Base-by-base conservation (phyloP, 2,888 invertebrate species). In the Eledona agricola region DNA sequence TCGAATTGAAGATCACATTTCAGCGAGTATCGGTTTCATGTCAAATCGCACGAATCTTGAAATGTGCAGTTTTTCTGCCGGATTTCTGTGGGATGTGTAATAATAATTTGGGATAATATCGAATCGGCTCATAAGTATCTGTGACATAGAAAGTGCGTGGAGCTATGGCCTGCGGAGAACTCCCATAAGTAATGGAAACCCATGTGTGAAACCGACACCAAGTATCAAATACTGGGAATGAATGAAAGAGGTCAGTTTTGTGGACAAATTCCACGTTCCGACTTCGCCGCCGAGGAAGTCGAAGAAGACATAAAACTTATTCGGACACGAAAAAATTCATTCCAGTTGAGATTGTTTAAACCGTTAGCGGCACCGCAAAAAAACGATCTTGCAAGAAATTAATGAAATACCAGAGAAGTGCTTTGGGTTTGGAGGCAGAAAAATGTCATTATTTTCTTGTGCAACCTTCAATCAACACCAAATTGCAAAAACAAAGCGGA, bases 131-230 rank as follows among this genome's bases (percentile, higher is more conserved):
- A n/a, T 45, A 19, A 23, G 38, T 56, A 56, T 53, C 51, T 16
- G 20, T 57, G 23, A 20, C 43, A 35, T 52, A 46, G 50, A 20
- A 38, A 43, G 49, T 50, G 43, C 62, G 61, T 64, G 63, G 63
- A 60, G 56, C 56, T 59, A 57, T 54, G 57, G 53, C 45, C 47
- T 38, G 46, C 45, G 50, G 59, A 57, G 28, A 57, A 57, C 63
- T 64, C 63, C 60, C 63, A 58, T 46, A 45, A 45, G 62, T 53
- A 59, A 63, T 45, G 32, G 53, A 62, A 29, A 55, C 34, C 32
- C 19, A 19, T 13, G n/a, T 10, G 17, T 46, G 51, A 51, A 55
- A 51, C 45, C 45, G 19, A 55, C 50, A 49, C 7, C 22, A 35
- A 20, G 51, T 57, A 55, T 57, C 55, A 26, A 15, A 42, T 51